These are phyloP conservation scores for Pelodytes ibericus DNA, from an alignment of 2,797 vertebrate genomes.

Conservation along the genomic window DNA sequence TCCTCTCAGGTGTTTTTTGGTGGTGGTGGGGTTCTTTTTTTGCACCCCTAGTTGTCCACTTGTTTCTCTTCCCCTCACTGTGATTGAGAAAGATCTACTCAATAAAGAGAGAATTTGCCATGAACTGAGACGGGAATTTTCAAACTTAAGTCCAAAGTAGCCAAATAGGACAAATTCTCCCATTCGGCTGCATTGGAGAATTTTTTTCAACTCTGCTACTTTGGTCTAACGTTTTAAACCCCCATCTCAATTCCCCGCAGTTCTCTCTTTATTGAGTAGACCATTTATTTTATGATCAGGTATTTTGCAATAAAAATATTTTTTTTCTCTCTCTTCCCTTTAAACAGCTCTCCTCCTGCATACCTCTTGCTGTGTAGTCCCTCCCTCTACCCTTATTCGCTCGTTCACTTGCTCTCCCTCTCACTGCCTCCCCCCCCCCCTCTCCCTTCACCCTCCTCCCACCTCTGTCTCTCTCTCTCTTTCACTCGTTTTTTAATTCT, in stretches of 20 bases:
- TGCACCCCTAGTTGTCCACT: background rate
- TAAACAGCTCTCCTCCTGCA: slow-evolving; percentile 49
- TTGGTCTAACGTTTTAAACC: too few species aligned
- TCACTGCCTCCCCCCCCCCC: background rate
- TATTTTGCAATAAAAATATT: slow-evolving; percentile 19
- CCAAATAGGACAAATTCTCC: too few species aligned
- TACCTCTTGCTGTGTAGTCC: slow-evolving; percentile 47
- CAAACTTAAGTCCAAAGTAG: too few species aligned
- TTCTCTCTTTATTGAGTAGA: too few species aligned
- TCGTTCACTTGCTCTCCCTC: slow-evolving; percentile 7
- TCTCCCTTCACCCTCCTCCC: slow-evolving; percentile 15
- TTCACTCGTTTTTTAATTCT: slow-evolving; percentile 6
- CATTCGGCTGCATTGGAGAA: too few species aligned
- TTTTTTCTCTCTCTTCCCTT: slow-evolving; percentile 14
- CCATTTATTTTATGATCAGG: slow-evolving; percentile 34
- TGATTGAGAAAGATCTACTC: too few species aligned
- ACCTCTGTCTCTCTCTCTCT: slow-evolving; percentile 34
- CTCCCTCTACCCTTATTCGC: slow-evolving; percentile 39
- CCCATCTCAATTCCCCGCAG: too few species aligned
- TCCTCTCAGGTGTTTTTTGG: slow-evolving; percentile 11
- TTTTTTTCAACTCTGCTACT: too few species aligned
- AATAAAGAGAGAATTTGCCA: too few species aligned
- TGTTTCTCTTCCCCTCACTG: background rate
- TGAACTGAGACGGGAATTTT: too few species aligned
- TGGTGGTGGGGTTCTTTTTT: background rate